Evolutionary conservation across 2,888 invertebrate species (phyloP).

Genomic region (Cheilosia soror): DNA sequence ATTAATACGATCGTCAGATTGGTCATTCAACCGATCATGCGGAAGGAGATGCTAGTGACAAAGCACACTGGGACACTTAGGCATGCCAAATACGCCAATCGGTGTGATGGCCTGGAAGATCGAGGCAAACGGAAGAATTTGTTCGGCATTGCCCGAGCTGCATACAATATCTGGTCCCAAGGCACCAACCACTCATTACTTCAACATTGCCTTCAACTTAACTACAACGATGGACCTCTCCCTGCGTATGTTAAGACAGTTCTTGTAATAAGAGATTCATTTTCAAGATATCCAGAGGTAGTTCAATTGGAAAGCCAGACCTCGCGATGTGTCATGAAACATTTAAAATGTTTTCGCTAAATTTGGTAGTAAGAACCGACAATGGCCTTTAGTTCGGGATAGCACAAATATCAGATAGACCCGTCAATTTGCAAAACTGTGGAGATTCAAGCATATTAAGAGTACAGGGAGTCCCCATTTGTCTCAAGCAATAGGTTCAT

Average conservation of each 20-base stretch:
- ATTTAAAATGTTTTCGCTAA: not conserved
- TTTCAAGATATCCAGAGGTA: too few species aligned
- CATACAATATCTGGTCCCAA: constrained; percentile 4
- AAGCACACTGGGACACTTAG: constrained; percentile 13
- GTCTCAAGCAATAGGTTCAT: too few species aligned
- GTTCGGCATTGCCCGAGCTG: constrained; percentile 8
- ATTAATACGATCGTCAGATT: too few species aligned
- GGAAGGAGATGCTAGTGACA: constrained; percentile 25
- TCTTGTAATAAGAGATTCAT: too few species aligned
- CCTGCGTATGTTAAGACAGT: too few species aligned
- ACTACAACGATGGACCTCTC: too few species aligned
- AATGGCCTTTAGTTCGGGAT: not conserved
- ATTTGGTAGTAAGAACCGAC: not conserved
- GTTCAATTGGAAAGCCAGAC: too few species aligned
- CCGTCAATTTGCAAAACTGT: too few species aligned
- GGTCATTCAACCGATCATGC: constrained; percentile 5
- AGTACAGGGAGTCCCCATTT: too few species aligned
- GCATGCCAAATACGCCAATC: constrained; percentile 20
- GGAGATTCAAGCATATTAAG: too few species aligned
- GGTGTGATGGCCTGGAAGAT: constrained; percentile 22
- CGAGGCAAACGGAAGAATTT: constrained; percentile 19
- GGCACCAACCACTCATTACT: constrained; percentile 30
- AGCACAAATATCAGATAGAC: not conserved
- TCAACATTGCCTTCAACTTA: not conserved
- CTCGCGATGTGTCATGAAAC: too few species aligned